These are phyloP conservation scores for Cantharis rustica DNA, from an alignment of 2,888 invertebrate species.

Conservation along the genomic window DNA sequence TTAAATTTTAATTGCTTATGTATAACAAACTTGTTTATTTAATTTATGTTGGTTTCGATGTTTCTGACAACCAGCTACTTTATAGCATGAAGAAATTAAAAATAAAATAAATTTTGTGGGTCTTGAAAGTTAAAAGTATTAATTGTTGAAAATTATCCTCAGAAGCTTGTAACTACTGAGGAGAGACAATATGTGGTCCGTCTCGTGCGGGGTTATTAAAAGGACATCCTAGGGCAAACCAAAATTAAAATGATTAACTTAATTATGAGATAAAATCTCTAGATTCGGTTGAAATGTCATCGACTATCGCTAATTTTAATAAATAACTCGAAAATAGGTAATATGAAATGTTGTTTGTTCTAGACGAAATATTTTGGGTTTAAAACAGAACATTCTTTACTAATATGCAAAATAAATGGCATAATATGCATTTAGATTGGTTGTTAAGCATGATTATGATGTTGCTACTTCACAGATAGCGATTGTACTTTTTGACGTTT, in stretches of 20 bases:
- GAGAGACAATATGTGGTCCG: slow-evolving; percentile 11
- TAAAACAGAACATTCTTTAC: not conserved
- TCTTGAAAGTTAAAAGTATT: not conserved
- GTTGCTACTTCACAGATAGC: not conserved
- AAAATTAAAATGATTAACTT: slow-evolving; percentile 4
- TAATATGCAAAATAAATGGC: slow-evolving; percentile 10
- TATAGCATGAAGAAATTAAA: not conserved
- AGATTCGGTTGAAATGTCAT: not conserved
- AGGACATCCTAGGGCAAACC: slow-evolving; percentile 5
- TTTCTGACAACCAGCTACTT: not conserved
- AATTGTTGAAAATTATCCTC: slow-evolving; percentile 4
- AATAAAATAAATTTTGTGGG: not conserved
- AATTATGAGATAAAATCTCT: slow-evolving; percentile 14
- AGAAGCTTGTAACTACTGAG: slow-evolving; percentile 10
- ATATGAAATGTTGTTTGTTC: not conserved
- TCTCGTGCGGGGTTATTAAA: slow-evolving; percentile 11
- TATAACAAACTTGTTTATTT: not conserved
- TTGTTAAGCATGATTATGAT: slow-evolving; percentile 1
- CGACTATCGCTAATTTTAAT: not conserved
- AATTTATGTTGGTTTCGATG: not conserved
- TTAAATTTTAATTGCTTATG: not conserved
- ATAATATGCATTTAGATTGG: slow-evolving; percentile 15
- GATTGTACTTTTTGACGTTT: slow-evolving; percentile 5
- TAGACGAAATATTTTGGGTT: not conserved
- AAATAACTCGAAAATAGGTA: not conserved